Evolutionary conservation across 1,140 invertebrate genomes (phyloP), one percentile per base, ranked within the genome.

Genomic region (Augochlora pura): DNA sequence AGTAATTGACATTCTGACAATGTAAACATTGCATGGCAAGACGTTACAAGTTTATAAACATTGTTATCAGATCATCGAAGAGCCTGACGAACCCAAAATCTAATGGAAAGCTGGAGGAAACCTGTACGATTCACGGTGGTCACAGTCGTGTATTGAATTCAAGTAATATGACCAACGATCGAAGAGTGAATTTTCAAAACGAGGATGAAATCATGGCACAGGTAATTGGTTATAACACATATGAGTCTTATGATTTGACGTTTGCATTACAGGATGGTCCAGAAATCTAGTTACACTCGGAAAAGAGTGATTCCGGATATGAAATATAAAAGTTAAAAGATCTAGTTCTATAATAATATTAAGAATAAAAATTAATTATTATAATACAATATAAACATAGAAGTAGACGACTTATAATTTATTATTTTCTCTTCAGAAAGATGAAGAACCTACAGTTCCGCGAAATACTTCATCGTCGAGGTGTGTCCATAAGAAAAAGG

Each of bases 1-100:
- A 77, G 68, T 77, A 77, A 77, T 64, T 64, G 46, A 23, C n/a
- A 6, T 3, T n/a, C 14, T n/a, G 32, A 64, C 27, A 14, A 16
- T 4, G 1, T 52, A 18, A 2, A 54, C 2, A 38, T 5, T 0
- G 18, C 1, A 10, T n/a, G 16, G 5, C 25, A 21, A 5, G 32
- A 5, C 21, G 7, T 12, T 27, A 38, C 39, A 42, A 21, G 5
- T 70, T 18, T 42, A 32, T 25, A 0, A 63, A 54, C 39, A 14
- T 12, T 57, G 18, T 12, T 38, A 25, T 12, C 27, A 78, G 76
- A 57, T 27, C 46, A 8, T 78, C 68, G 18, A 32, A 38, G 21
- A 78, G 76, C 23, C 23, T 46, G 60, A 14, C 72, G 21, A 23
- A 9, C 1, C 9, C 76, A 1, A 78, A 72, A 5, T 0, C 10